Percentiles rank a stretch among this genome's conserved stretches.
Evolutionary conservation across 2,888 invertebrate genomes (phyloP).

Genomic region (Ormyrus thymus): DNA sequence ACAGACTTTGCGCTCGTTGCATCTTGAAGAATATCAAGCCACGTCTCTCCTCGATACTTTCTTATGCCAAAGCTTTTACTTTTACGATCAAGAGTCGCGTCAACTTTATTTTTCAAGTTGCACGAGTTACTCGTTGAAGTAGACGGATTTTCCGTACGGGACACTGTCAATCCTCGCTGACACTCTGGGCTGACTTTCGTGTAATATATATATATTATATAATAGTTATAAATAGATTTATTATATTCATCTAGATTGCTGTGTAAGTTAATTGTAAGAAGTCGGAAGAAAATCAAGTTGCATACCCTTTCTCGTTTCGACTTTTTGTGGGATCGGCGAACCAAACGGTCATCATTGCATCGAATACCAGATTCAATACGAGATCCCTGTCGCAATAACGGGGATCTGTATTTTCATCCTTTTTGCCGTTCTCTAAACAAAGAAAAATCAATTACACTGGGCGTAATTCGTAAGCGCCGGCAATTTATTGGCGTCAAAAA

Average conservation of each 20-base stretch:
- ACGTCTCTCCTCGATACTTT: background rate
- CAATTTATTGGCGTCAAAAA: too few species aligned
- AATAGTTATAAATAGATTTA: slow-evolving; percentile 10
- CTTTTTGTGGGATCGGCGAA: slow-evolving; percentile 87
- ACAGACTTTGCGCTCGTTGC: slow-evolving; percentile 55
- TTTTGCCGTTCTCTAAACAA: slow-evolving; percentile 46
- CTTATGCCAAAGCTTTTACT: background rate
- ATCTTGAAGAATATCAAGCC: slow-evolving; percentile 52
- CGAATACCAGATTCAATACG: slow-evolving; percentile 89
- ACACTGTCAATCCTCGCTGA: slow-evolving; percentile 56
- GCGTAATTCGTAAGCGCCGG: accelerated
- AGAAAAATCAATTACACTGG: background rate
- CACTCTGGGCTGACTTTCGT: slow-evolving; percentile 54
- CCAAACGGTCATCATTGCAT: slow-evolving; percentile 91
- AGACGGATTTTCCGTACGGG: slow-evolving; percentile 35
- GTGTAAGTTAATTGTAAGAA: slow-evolving; percentile 5
- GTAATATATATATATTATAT: slow-evolving; percentile 4
- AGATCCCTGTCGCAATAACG: slow-evolving; percentile 87
- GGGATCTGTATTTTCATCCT: slow-evolving; percentile 71
- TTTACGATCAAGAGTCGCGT: background rate
- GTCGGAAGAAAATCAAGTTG: slow-evolving; percentile 53
- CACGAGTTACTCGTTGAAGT: slow-evolving; percentile 44
- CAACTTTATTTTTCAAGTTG: slow-evolving; percentile 55
- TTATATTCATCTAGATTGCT: slow-evolving; percentile 15
- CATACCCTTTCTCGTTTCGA: slow-evolving; percentile 84